A percentile compares a stretch with the other conserved stretches of the same genome.
Evolutionary conservation across 2,797 vertebrate species (phyloP).

Genomic region (Eulemur mongoz): DNA sequence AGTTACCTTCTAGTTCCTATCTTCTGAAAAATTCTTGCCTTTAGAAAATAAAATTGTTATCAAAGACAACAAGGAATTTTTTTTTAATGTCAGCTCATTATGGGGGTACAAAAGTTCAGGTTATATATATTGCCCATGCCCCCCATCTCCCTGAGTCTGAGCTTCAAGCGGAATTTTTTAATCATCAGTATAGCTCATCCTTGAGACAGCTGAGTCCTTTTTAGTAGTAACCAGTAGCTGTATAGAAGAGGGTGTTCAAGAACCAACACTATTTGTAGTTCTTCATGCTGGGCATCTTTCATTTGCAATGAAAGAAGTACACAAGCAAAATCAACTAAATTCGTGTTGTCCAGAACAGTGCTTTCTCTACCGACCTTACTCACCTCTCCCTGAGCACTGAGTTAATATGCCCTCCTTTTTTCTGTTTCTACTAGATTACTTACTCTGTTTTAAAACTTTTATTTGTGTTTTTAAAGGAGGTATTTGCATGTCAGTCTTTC

Average conservation of each 20-base stretch:
- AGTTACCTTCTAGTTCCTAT: neutral
- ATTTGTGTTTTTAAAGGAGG: neutral
- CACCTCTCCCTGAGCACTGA: fast-evolving
- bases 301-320: neutral
- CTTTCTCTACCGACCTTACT: neutral
- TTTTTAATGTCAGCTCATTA: neutral
- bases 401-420: neutral
- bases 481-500: neutral
- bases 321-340: neutral
- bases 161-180: neutral
- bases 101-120: no score
- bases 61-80: neutral
- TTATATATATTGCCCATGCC: no score
- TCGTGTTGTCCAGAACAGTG: neutral
- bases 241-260: neutral
- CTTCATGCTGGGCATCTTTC: neutral
- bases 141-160: no score
- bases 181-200: neutral
- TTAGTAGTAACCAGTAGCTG: neutral
- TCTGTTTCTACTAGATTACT: neutral
- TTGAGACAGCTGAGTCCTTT: neutral
- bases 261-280: neutral
- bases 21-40: neutral
- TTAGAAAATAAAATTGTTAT: slow-evolving; percentile 13
- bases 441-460: neutral